Conservation (phyloP, 2,797 vertebrate species). For the Poecile montanus region DNA sequence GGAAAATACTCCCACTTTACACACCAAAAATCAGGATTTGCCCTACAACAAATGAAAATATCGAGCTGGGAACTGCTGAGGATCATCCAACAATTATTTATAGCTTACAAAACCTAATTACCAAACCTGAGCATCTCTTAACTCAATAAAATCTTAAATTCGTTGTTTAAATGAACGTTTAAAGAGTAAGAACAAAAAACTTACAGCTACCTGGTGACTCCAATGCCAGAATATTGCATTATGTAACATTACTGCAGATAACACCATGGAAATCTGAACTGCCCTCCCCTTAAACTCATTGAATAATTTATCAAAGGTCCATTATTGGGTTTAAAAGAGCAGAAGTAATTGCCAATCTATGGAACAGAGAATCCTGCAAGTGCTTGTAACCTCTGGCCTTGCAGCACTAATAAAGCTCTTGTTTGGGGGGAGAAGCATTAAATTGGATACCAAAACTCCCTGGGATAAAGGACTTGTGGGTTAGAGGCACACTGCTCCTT, state of each 20-base stretch:
- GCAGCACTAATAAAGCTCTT: neutral
- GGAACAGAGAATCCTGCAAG: neutral
- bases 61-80: neutral
- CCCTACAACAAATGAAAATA: neutral
- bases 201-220: neutral
- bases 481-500: neutral
- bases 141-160: neutral
- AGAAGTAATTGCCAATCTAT: neutral
- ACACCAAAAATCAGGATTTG: neutral
- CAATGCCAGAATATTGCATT: neutral
- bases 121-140: neutral
- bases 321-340: neutral
- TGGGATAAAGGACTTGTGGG: neutral
- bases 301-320: neutral
- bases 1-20: neutral
- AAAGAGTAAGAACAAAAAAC: neutral
- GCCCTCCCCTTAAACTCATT: neutral
- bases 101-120: neutral
- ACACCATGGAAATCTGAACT: neutral
- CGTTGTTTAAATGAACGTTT: neutral
- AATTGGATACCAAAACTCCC: neutral
- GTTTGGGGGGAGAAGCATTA: neutral
- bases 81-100: neutral
- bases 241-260: neutral
- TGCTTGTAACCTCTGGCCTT: neutral